phyloP scores from a whole-genome alignment of 2,113 vertebrate species.

The Rhadina sibilatrix region DNA sequence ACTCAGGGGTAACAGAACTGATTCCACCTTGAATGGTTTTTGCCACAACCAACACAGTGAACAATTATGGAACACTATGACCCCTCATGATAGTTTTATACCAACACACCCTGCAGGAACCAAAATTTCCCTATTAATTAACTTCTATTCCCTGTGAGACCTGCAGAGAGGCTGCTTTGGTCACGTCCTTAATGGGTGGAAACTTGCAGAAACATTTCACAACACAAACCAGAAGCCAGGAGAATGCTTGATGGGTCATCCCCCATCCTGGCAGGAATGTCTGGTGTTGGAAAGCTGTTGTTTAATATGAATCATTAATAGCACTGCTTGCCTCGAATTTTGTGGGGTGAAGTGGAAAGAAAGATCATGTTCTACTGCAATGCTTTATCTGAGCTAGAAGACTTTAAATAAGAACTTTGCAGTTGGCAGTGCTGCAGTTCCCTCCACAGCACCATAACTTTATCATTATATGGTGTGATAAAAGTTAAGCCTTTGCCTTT shows the following conservation, averaged over 20 bases:
- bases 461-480: conserved; percentile 33
- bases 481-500: conserved; percentile 39
- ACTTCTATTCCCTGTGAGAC: not conserved
- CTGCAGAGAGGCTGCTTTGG: not conserved
- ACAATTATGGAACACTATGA: not conserved
- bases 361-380: not conserved
- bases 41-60: not conserved
- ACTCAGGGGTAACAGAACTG: not conserved
- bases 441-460: conserved; percentile 40
- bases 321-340: not conserved
- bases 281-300: not conserved
- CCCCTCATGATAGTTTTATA: not conserved
- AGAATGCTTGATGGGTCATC: not conserved
- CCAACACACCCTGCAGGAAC: not conserved
- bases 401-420: not conserved
- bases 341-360: not conserved
- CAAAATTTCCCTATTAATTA: not conserved
- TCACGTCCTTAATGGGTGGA: not conserved
- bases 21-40: not conserved
- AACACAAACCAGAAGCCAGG: not conserved
- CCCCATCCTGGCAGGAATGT: not conserved
- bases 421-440: not conserved
- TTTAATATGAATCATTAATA: not conserved
- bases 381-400: not conserved
- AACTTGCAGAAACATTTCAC: not conserved